phyloP scores from a whole-genome alignment of 2,113 vertebrate species.

The Bos javanicus region DNA sequence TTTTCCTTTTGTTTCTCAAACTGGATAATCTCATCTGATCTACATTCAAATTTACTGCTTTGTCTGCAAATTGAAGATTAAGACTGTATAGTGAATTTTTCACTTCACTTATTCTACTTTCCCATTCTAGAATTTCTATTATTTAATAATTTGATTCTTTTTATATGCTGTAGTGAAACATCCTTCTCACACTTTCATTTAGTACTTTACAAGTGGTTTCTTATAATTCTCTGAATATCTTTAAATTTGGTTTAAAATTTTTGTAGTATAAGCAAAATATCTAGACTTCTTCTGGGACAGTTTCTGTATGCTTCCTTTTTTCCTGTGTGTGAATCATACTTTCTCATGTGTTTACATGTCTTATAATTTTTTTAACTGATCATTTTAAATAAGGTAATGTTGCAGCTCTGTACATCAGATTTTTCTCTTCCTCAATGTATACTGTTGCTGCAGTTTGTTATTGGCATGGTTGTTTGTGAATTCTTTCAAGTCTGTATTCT shows the following conservation, averaged over 20 bases:
- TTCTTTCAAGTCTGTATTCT: not conserved
- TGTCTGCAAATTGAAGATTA: not conserved
- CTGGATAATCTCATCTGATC: not conserved
- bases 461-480: not conserved
- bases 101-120: not conserved
- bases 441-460: not conserved
- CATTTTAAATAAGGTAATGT: not conserved
- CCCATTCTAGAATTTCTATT: not conserved
- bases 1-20: not conserved
- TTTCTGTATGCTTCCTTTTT: not conserved
- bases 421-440: not conserved
- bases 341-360: not conserved
- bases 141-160: not conserved
- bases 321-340: not conserved
- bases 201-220: not conserved
- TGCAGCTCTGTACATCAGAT: not conserved
- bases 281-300: not conserved
- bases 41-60: not conserved
- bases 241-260: not conserved
- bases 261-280: not conserved
- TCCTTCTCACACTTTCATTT: not conserved
- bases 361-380: not conserved
- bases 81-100: not conserved
- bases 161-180: not conserved
- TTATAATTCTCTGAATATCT: not conserved